phyloP scores from a whole-genome alignment of 2,888 invertebrate genomes.

The Drosophila hamatofila region DNA sequence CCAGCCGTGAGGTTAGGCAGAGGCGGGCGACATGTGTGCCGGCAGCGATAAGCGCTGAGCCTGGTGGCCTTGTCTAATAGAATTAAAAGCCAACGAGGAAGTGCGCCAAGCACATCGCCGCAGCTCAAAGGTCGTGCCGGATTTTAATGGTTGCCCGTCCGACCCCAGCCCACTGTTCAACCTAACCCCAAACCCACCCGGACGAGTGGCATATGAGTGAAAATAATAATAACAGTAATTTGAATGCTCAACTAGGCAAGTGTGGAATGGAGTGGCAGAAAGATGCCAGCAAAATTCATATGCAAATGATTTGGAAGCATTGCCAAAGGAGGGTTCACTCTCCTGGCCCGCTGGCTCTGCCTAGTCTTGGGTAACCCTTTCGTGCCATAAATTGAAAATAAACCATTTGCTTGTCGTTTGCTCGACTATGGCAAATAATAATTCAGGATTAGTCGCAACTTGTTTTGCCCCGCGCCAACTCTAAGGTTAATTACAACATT shows the following conservation, averaged over 20 bases:
- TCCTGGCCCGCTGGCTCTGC: background rate
- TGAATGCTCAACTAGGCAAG: conserved; percentile 72
- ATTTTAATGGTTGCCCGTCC: conserved; percentile 63
- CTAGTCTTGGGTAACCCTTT: conserved; percentile 45
- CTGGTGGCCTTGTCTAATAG: conserved; percentile 65
- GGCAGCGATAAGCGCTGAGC: conserved; percentile 64
- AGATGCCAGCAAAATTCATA: conserved; percentile 75
- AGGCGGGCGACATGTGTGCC: conserved; percentile 61
- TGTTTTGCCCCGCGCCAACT: conserved; percentile 45
- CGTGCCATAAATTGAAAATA: conserved; percentile 75
- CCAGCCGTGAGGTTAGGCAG: background rate
- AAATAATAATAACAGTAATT: conserved; percentile 80
- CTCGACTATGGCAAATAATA: conserved; percentile 69
- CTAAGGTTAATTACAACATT: conserved; percentile 81
- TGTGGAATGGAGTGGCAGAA: conserved; percentile 48
- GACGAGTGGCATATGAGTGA: conserved; percentile 73
- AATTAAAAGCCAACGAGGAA: conserved; percentile 73
- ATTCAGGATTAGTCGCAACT: conserved; percentile 77
- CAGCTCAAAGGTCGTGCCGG: conserved; percentile 64
- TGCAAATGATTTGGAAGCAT: conserved; percentile 74
- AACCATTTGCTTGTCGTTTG: conserved; percentile 66
- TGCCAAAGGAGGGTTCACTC: conserved; percentile 21
- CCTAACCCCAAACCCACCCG: conserved; percentile 13
- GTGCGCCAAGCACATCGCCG: conserved; percentile 58
- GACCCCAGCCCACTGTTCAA: conserved; percentile 14